Percentiles rank a stretch among this genome's conserved stretches.
These are phyloP conservation scores for Hippasteria phrygiana DNA, from an alignment of 53 echinoderm and acorn worm species.

Conservation along the genomic window DNA sequence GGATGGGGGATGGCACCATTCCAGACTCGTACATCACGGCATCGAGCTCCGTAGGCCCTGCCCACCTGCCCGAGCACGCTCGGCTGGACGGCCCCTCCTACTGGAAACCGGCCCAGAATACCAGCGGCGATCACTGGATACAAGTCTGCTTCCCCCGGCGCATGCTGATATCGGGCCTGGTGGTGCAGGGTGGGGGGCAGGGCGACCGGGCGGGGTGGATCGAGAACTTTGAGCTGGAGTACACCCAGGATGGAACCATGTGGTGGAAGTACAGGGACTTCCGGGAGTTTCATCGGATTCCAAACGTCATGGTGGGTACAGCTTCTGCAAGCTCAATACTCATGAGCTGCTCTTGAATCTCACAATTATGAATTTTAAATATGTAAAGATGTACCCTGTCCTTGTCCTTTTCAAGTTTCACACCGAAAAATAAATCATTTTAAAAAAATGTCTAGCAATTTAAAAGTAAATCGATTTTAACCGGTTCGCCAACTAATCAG, in stretches of 20 bases:
- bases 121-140: slow-evolving; percentile 57
- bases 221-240: slow-evolving; percentile 72
- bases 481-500: no score
- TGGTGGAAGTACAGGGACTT: slow-evolving; percentile 83
- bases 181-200: slow-evolving; percentile 72
- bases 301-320: slow-evolving; percentile 18
- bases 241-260: slow-evolving; percentile 49
- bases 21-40: slow-evolving; percentile 62
- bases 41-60: slow-evolving; percentile 49
- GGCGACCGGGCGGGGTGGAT: slow-evolving; percentile 77
- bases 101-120: slow-evolving; percentile 66
- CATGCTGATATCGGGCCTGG: slow-evolving; percentile 75
- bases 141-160: slow-evolving; percentile 82
- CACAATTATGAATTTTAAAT: no score
- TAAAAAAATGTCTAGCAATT: no score
- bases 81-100: slow-evolving; percentile 46
- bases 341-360: no score
- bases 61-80: slow-evolving; percentile 53
- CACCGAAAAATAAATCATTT: no score
- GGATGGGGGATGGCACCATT: slow-evolving; percentile 55
- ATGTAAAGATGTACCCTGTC: no score
- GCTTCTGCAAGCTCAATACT: neutral
- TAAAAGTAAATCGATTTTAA: no score
- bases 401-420: no score
- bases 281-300: slow-evolving; percentile 11